These are phyloP conservation scores for Alligator sinensis DNA, from an alignment of 2,113 vertebrate species.

Conservation along the genomic window DNA sequence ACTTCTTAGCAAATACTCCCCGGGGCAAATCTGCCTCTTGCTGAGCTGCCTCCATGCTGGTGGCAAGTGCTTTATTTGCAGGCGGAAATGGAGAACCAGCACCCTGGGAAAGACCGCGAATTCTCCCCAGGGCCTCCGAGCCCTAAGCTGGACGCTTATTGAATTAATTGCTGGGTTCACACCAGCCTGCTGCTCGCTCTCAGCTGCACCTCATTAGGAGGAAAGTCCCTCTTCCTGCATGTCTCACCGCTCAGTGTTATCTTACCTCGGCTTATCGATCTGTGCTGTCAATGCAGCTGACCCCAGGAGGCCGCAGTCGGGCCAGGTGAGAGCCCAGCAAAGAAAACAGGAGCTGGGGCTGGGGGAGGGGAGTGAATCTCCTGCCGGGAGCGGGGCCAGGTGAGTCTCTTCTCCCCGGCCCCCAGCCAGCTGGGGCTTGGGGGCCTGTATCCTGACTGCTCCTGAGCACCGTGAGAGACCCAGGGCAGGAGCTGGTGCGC, in stretches of 20 bases:
- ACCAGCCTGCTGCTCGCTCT: background rate
- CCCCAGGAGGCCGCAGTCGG: accelerated
- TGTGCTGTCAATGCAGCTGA: accelerated
- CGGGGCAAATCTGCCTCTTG: background rate
- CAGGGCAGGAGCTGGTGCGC: background rate
- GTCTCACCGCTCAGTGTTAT: background rate
- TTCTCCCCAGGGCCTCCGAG: accelerated
- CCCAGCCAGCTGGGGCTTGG: background rate
- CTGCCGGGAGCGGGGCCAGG: no score
- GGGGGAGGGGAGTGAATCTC: no score
- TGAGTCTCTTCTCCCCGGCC: no score
- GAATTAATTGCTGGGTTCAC: accelerated
- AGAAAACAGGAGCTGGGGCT: accelerated
- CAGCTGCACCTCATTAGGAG: accelerated
- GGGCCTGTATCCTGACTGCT: background rate
- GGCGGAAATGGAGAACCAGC: background rate
- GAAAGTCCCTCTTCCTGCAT: background rate
- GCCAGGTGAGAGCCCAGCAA: background rate
- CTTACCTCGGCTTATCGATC: accelerated
- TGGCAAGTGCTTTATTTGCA: background rate
- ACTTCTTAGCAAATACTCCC: no score
- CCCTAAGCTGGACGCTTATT: background rate
- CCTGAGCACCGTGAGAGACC: background rate
- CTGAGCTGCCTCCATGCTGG: background rate
- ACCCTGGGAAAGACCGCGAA: background rate